Percentiles rank a stretch among this genome's conserved stretches.
phyloP scores from a whole-genome alignment of 35 echinoderm and acorn worm species.

The Antedon bifida region DNA sequence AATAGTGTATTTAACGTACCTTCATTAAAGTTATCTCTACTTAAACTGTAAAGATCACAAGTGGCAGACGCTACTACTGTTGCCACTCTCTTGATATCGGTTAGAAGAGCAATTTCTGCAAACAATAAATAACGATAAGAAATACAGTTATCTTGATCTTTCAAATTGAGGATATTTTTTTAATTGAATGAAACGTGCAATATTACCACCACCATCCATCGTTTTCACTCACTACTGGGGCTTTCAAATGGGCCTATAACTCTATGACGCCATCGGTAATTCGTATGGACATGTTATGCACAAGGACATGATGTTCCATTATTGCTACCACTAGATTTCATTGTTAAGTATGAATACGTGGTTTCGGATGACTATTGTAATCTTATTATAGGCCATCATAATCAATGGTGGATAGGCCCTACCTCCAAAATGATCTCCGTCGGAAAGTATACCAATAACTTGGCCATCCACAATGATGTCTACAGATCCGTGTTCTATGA shows the following conservation, averaged over 20 bases:
- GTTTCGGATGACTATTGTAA: no score
- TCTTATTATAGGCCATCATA: no score
- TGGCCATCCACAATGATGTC: slow-evolving; percentile 40
- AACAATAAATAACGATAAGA: background rate
- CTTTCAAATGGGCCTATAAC: no score
- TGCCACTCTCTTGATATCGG: slow-evolving; percentile 48
- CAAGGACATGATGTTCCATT: no score
- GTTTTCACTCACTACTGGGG: no score
- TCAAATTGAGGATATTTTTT: background rate
- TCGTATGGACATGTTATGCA: no score
- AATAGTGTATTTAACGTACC: no score
- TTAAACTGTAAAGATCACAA: slow-evolving; percentile 57
- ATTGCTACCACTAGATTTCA: no score
- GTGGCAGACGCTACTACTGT: slow-evolving; percentile 44
- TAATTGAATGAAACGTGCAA: background rate
- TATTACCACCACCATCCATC: background rate
- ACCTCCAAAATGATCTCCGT: slow-evolving; percentile 97
- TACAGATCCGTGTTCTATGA: slow-evolving; percentile 91
- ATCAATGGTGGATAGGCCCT: no score
- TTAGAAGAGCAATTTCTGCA: slow-evolving; percentile 80
- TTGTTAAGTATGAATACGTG: no score
- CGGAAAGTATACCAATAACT: slow-evolving; percentile 36
- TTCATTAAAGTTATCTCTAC: slow-evolving; percentile 43
- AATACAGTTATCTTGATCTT: background rate
- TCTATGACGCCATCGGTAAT: no score